A percentile compares a stretch with the other conserved stretches of the same genome.
phyloP scores from a whole-genome alignment of 2,888 invertebrate species.

The Argyra leucocephala region DNA sequence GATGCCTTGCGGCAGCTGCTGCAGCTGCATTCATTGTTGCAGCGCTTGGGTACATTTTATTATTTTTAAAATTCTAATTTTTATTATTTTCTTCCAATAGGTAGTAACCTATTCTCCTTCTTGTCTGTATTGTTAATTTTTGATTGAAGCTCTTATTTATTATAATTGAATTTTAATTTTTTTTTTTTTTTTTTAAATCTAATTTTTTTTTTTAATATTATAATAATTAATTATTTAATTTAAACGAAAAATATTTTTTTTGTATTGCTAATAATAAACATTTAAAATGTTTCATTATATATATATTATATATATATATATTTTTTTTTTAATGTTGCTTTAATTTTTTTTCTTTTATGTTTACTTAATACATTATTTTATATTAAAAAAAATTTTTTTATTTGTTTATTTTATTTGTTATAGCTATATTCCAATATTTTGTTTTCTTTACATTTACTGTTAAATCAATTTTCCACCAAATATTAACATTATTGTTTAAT shows the following conservation, averaged over 20 bases:
- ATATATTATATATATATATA: neutral
- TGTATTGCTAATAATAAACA: neutral
- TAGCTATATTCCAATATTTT: neutral
- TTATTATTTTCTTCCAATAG: too few relatives aligned
- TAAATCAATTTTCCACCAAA: neutral
- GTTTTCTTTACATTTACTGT: neutral
- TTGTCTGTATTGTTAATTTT: neutral
- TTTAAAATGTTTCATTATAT: neutral
- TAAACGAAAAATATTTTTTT: neutral
- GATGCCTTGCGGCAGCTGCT: conserved; percentile 75
- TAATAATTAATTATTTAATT: too few relatives aligned
- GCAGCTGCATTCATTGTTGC: conserved; percentile 72
- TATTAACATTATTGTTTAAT: neutral
- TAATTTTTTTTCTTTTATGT: neutral
- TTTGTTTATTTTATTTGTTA: neutral
- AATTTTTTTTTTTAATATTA: too few relatives aligned
- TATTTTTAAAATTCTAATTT: too few relatives aligned
- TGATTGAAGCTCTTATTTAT: too few relatives aligned
- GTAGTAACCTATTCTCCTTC: neutral
- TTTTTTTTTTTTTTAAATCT: too few relatives aligned
- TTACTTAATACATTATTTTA: too few relatives aligned
- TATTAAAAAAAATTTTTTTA: neutral
- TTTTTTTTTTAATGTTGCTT: neutral
- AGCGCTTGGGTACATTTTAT: conserved; percentile 73
- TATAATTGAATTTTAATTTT: too few relatives aligned